Conservation (phyloP, 2,113 vertebrate genomes). For the Heterotilapia buettikoferi region DNA sequence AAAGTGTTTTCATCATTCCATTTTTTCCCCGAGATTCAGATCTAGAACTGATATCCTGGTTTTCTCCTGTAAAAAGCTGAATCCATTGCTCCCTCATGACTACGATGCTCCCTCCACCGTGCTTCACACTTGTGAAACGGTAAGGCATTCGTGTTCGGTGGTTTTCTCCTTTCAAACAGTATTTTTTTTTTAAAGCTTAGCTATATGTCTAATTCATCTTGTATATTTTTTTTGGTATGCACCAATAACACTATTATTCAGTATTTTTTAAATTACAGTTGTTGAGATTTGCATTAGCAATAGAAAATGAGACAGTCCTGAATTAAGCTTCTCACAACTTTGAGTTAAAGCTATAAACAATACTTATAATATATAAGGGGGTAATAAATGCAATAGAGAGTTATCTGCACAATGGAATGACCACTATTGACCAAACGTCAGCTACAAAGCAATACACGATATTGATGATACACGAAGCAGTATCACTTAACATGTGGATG, state of each 20-base stretch:
- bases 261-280: neutral
- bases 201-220: neutral
- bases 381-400: neutral
- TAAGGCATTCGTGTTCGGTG: rapidly evolving
- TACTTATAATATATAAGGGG: neutral
- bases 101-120: neutral
- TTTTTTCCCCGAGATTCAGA: rapidly evolving
- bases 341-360: neutral
- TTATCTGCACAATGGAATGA: neutral
- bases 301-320: neutral
- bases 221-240: neutral
- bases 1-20: neutral
- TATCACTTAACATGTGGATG: neutral
- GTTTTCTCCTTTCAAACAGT: neutral
- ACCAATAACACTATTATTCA: neutral
- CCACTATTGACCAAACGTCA: neutral
- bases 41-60: neutral
- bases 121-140: neutral
- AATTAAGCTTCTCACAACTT: neutral
- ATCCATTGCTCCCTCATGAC: neutral
- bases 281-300: neutral
- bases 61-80: neutral
- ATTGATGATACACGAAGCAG: neutral
- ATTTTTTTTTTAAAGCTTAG: neutral
- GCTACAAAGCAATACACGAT: neutral